A percentile compares a stretch with the other conserved stretches of the same genome.
These are phyloP conservation scores for Pelecanus crispus DNA, from an alignment of 2,113 vertebrate species.

Conservation along the genomic window DNA sequence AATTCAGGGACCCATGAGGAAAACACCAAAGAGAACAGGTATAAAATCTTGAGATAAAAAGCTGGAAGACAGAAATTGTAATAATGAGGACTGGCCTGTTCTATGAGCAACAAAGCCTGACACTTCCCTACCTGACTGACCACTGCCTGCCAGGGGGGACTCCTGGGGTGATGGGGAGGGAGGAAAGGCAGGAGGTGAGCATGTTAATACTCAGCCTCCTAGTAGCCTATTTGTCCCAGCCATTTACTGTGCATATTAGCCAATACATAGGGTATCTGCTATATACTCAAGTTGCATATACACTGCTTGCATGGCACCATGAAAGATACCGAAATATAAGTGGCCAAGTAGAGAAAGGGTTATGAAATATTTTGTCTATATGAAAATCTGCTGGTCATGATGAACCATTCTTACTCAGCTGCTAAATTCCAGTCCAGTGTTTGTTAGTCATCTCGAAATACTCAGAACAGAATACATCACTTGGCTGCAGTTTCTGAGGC, in stretches of 20 bases:
- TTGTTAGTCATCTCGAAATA: not conserved
- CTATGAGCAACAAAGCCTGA: not conserved
- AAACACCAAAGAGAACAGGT: not conserved
- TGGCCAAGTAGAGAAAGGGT: not conserved
- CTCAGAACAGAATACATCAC: not conserved
- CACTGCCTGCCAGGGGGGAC: not conserved
- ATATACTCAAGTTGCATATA: not conserved
- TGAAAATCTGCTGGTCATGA: not conserved
- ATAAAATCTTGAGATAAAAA: not conserved
- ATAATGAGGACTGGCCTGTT: not conserved
- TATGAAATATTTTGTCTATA: not conserved
- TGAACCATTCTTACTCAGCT: not conserved
- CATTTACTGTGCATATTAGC: not conserved
- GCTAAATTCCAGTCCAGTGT: not conserved
- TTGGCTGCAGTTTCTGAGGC: not conserved
- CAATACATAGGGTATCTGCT: not conserved
- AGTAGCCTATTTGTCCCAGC: not conserved
- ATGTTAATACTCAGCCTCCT: not conserved
- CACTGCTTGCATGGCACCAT: not conserved
- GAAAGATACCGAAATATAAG: not conserved
- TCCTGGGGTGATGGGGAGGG: too few species aligned
- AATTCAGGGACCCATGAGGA: not conserved
- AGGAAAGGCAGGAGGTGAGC: not conserved
- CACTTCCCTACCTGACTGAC: not conserved
- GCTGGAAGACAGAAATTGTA: not conserved